Conservation (phyloP, 2,888 invertebrate species). For the Agonopterix alstromeriana region DNA sequence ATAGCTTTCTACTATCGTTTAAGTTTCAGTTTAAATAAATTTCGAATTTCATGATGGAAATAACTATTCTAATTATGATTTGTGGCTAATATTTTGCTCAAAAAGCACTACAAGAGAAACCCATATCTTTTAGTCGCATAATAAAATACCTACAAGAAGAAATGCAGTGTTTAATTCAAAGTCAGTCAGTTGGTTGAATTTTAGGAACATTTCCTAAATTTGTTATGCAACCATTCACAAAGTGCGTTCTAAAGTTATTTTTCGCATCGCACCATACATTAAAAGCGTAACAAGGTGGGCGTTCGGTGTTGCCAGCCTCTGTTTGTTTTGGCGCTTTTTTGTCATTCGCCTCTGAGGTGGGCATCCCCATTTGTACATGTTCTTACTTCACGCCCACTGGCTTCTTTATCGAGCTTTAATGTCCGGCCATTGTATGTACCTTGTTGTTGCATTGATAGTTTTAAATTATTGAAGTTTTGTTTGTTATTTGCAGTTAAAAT, state of each 20-base stretch:
- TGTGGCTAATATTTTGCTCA: no score
- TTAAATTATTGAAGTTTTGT: not conserved
- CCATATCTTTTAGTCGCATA: no score
- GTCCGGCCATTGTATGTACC: not conserved
- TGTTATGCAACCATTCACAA: not conserved
- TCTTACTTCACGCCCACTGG: slow-evolving; percentile 13
- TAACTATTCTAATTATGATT: no score
- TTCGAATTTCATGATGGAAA: no score
- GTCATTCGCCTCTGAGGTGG: slow-evolving; percentile 15
- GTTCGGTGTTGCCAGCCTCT: slow-evolving; percentile 7
- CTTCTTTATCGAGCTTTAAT: slow-evolving; percentile 5
- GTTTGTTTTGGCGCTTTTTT: slow-evolving; percentile 21
- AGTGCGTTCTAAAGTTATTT: slow-evolving; percentile 21
- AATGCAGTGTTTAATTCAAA: no score
- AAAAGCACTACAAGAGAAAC: no score
- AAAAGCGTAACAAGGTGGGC: slow-evolving; percentile 37
- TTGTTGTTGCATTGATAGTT: not conserved
- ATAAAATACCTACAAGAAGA: no score
- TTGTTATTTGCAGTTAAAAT: not conserved
- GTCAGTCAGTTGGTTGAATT: no score
- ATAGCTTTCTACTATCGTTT: no score
- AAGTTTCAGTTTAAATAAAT: no score
- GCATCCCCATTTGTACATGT: slow-evolving; percentile 18
- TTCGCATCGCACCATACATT: slow-evolving; percentile 21
- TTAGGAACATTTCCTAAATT: no score